Percentiles rank a stretch among this genome's conserved stretches.
These are phyloP conservation scores for Plectropomus leopardus DNA, from an alignment of 2,113 vertebrate genomes.

Conservation along the genomic window DNA sequence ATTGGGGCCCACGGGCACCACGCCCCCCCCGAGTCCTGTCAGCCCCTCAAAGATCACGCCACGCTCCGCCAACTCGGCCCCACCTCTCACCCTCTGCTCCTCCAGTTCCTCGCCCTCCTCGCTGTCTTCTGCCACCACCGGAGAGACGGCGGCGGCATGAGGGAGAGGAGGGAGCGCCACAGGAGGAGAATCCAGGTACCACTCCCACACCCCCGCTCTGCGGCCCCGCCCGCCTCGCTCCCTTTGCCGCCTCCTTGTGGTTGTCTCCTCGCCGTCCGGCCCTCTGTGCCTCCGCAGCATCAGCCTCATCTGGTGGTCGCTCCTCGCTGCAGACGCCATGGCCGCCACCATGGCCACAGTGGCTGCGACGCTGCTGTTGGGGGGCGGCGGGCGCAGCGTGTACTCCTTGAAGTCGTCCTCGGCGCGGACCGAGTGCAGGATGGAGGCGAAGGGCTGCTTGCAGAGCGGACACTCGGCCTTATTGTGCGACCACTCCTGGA, in stretches of 20 bases:
- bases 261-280: background rate
- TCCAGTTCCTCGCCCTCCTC: slow-evolving; percentile 24
- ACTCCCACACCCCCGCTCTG: slow-evolving; percentile 54
- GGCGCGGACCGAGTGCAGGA: slow-evolving; percentile 90
- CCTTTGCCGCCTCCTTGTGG: slow-evolving; percentile 31
- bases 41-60: slow-evolving; percentile 86
- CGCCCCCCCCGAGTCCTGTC: slow-evolving; percentile 35
- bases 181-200: slow-evolving; percentile 54
- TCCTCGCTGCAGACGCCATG: slow-evolving; percentile 56
- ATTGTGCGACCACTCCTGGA: slow-evolving; percentile 94
- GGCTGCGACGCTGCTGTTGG: slow-evolving; percentile 81
- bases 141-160: slow-evolving; percentile 3
- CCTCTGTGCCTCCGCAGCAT: slow-evolving; percentile 64
- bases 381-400: slow-evolving; percentile 82
- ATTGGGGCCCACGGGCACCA: background rate
- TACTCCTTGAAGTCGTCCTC: slow-evolving; percentile 93
- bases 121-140: background rate
- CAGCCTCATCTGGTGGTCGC: slow-evolving; percentile 70
- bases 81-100: slow-evolving; percentile 67
- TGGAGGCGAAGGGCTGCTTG: slow-evolving; percentile 93
- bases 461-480: slow-evolving; percentile 95
- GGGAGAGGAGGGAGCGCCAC: slow-evolving; percentile 23
- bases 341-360: slow-evolving; percentile 84
- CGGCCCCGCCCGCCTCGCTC: slow-evolving; percentile 9
- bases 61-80: slow-evolving; percentile 77